Evolutionary conservation across 2,113 vertebrate genomes (phyloP).

Genomic region (Cyanoramphus novaezelandiae): DNA sequence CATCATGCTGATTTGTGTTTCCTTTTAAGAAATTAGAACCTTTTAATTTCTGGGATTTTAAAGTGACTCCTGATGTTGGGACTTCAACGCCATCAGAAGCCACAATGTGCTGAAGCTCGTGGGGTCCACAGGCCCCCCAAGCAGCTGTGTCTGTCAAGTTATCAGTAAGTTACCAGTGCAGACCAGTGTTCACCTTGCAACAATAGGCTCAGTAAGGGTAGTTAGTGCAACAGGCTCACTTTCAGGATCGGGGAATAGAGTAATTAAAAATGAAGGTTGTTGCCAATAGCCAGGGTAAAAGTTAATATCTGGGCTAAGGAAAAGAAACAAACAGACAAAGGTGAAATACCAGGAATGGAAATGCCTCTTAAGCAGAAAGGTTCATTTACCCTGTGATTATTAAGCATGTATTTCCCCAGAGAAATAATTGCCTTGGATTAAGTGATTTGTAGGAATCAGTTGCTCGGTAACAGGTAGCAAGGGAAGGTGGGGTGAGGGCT

Average conservation of each 20-base stretch:
- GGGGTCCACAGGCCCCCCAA: neutral
- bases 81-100: neutral
- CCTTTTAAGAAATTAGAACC: neutral
- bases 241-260: neutral
- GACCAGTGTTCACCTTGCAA: neutral
- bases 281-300: neutral
- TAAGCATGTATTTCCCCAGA: neutral
- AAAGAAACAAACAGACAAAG: neutral
- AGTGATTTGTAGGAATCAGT: slow-evolving; percentile 28
- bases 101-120: neutral
- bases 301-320: neutral
- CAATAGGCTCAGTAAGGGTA: neutral
- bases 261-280: neutral
- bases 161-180: neutral
- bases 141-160: neutral
- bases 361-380: neutral
- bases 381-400: neutral
- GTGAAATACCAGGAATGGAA: neutral
- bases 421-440: slow-evolving; percentile 29
- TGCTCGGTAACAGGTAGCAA: slow-evolving; percentile 39
- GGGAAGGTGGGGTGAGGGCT: neutral
- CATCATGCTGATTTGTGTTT: neutral
- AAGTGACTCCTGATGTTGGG: neutral
- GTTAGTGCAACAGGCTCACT: neutral
- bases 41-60: neutral